These are phyloP conservation scores for Saxidomus purpurata DNA, from an alignment of 1,140 invertebrate genomes.

Conservation along the genomic window DNA sequence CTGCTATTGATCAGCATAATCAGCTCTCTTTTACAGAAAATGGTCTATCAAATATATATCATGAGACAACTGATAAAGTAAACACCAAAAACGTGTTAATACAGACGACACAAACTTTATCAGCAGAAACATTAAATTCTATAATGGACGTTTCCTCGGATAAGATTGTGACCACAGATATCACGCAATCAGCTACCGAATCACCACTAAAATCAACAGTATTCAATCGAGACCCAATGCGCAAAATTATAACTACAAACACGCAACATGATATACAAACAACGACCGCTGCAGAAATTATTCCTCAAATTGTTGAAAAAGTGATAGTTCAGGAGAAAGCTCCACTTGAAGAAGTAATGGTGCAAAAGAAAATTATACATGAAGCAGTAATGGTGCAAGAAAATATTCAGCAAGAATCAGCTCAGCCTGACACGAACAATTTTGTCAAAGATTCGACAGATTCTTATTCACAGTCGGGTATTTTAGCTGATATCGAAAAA, in stretches of 20 bases:
- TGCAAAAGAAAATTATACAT: no score
- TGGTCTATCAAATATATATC: neutral
- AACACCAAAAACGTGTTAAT: neutral
- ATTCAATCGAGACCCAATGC: no score
- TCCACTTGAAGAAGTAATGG: no score
- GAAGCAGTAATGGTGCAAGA: neutral
- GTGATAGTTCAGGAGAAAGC: no score
- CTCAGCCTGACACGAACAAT: neutral
- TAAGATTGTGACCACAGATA: neutral
- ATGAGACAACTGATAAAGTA: neutral
- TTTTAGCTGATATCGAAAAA: slow-evolving; percentile 17
- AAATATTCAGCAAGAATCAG: neutral
- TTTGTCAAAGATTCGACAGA: neutral
- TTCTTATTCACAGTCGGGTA: neutral
- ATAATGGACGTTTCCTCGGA: neutral
- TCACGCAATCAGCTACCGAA: neutral
- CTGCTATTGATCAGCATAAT: neutral
- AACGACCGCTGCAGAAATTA: neutral
- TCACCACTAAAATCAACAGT: neutral
- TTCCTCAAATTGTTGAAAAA: neutral
- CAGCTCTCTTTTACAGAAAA: neutral
- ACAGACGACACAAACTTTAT: neutral
- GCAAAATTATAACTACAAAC: neutral
- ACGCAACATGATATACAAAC: neutral
- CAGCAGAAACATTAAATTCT: neutral